Percentiles rank a stretch among this genome's conserved stretches.
Evolutionary conservation across 2,113 vertebrate species (phyloP).

Genomic region (Nibea coibor): DNA sequence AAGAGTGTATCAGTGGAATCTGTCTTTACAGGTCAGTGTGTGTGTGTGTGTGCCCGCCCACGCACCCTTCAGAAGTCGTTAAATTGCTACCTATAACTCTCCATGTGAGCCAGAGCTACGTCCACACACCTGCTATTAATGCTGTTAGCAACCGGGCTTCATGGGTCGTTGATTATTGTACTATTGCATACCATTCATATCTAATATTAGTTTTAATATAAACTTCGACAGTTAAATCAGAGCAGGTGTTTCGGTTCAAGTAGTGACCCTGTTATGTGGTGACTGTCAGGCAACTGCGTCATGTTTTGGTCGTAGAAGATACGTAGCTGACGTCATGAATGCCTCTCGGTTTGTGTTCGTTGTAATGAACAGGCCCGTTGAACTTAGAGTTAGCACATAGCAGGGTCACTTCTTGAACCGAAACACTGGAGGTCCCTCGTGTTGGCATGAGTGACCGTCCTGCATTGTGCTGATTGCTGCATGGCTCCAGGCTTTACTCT

Average conservation of each 20-base stretch:
- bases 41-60: slow-evolving; percentile 2
- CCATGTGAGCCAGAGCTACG: too few relatives aligned
- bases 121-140: neutral
- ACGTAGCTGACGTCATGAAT: too few relatives aligned
- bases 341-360: too few relatives aligned
- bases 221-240: too few relatives aligned
- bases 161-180: neutral
- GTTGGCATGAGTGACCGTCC: neutral
- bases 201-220: neutral
- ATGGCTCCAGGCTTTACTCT: neutral
- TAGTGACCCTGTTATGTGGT: too few relatives aligned
- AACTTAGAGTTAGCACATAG: too few relatives aligned
- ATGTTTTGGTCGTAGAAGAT: too few relatives aligned
- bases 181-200: too few relatives aligned
- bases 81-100: too few relatives aligned
- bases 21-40: slow-evolving; percentile 61
- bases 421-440: neutral
- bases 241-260: neutral
- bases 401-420: too few relatives aligned
- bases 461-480: neutral
- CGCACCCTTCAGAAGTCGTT: neutral
- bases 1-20: slow-evolving; percentile 22
- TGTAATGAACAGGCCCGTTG: too few relatives aligned
- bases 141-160: neutral
- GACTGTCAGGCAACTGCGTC: too few relatives aligned